A percentile compares a stretch with the other conserved stretches of the same genome.
Conservation (phyloP, 2,888 invertebrate genomes). For the Amblyteles armatorius region DNA sequence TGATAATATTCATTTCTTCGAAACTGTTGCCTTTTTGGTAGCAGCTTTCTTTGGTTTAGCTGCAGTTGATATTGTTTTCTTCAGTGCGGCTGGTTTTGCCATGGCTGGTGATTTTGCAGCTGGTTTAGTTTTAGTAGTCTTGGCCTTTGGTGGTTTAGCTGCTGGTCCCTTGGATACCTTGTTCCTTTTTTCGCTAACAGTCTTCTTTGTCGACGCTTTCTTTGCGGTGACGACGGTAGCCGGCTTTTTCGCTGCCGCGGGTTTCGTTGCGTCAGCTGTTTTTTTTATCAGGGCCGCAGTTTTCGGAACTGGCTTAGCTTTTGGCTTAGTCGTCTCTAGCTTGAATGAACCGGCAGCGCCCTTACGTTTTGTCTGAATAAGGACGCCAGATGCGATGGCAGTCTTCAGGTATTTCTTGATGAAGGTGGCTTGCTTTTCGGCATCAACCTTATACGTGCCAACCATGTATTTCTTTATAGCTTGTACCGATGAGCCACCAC, state of each 20-base stretch:
- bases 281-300: constrained; percentile 54
- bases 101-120: constrained; percentile 74
- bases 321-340: constrained; percentile 73
- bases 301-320: constrained; percentile 39
- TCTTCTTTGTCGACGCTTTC: constrained; percentile 66
- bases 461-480: constrained; percentile 88
- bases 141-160: constrained; percentile 68
- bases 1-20: constrained; percentile 57
- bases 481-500: constrained; percentile 86
- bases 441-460: constrained; percentile 86
- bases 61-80: constrained; percentile 37
- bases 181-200: constrained; percentile 41
- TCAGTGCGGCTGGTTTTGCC: constrained; percentile 51
- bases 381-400: constrained; percentile 85
- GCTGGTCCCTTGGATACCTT: constrained; percentile 59
- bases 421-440: constrained; percentile 86
- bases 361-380: constrained; percentile 86
- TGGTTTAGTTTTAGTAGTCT: constrained; percentile 62
- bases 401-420: constrained; percentile 87
- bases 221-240: constrained; percentile 64
- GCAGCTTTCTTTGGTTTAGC: constrained; percentile 53
- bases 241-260: constrained; percentile 58
- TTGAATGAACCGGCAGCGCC: constrained; percentile 85
- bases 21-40: constrained; percentile 35
- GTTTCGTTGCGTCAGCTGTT: constrained; percentile 42